Conservation (phyloP, 1,140 invertebrate genomes). For the Pseudomyrmex pallidus region DNA sequence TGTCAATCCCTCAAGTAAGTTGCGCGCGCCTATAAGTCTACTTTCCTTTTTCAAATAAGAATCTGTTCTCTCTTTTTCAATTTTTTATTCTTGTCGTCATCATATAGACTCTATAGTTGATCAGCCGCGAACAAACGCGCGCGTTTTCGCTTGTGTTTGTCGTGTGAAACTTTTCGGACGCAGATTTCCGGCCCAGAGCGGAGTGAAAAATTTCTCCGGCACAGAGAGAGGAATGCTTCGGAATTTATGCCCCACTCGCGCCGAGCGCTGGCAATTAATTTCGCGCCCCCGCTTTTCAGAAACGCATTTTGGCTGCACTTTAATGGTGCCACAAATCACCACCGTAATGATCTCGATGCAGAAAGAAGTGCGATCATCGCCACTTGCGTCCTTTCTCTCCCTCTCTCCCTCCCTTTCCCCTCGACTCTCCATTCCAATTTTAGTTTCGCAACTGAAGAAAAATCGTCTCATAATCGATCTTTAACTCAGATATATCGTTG, state of each 20-base stretch:
- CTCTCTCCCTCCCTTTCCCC: not conserved
- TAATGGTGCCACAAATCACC: constrained; percentile 57
- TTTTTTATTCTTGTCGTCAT: too few species aligned
- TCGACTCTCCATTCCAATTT: not conserved
- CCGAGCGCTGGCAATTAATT: constrained; percentile 35
- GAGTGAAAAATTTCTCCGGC: constrained; percentile 43
- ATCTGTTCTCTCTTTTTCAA: too few species aligned
- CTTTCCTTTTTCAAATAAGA: too few species aligned
- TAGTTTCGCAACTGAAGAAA: not conserved
- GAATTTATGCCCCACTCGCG: constrained; percentile 34
- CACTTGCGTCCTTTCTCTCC: constrained; percentile 10
- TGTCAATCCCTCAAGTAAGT: not conserved
- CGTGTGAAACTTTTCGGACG: constrained; percentile 38
- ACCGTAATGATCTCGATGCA: constrained; percentile 50
- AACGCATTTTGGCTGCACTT: constrained; percentile 53
- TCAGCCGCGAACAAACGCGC: constrained; percentile 28
- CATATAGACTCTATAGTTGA: not conserved
- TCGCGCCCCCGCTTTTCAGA: constrained; percentile 39
- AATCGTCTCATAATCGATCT: constrained; percentile 48
- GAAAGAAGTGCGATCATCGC: constrained; percentile 44
- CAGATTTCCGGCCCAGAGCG: constrained; percentile 4
- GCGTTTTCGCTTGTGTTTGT: constrained; percentile 1
- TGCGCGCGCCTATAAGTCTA: too few species aligned
- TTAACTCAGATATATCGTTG: constrained; percentile 28
- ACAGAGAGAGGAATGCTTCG: not conserved